Conservation (phyloP, 2,113 vertebrate genomes). For the Montifringilla adamsi region DNA sequence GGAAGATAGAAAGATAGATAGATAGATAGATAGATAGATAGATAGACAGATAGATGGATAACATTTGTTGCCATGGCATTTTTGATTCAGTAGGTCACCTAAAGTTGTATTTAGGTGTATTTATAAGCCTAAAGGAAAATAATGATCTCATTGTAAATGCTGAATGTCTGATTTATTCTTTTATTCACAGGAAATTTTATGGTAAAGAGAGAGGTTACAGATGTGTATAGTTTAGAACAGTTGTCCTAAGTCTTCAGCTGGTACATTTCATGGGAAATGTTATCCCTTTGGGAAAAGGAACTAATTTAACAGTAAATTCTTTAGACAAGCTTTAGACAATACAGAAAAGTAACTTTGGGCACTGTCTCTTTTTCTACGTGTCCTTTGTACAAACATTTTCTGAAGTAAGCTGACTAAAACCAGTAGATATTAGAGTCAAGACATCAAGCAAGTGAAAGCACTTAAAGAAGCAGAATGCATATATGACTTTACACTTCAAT, state of each 20-base stretch:
- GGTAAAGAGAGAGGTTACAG: not conserved
- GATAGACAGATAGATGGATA: not conserved
- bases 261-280: not conserved
- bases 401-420: not conserved
- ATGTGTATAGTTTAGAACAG: not conserved
- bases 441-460: not conserved
- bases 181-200: not conserved
- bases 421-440: not conserved
- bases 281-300: not conserved
- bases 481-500: not conserved
- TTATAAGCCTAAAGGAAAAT: not conserved
- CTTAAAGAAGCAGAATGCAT: not conserved
- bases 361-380: not conserved
- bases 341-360: not conserved
- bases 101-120: not conserved
- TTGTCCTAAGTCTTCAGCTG: not conserved
- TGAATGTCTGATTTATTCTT: not conserved
- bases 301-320: not conserved
- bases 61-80: not conserved
- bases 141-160: not conserved
- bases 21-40: not conserved
- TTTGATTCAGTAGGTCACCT: not conserved
- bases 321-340: not conserved
- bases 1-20: not conserved
- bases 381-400: not conserved